Conservation (phyloP, 2,113 vertebrate genomes). For the Rhombomys opimus region DNA sequence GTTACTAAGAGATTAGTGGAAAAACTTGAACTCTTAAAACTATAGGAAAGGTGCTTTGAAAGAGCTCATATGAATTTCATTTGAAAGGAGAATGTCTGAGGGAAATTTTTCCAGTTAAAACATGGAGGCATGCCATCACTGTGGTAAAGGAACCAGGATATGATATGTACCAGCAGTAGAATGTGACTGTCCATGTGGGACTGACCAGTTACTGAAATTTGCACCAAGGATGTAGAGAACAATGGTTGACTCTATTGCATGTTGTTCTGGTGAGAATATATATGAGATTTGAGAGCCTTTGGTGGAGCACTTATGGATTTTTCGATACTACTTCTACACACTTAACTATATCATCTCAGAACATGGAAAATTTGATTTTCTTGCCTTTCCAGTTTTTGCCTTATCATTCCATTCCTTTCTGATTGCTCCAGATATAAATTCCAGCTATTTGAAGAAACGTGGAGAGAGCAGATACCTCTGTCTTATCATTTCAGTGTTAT, state of each 20-base stretch:
- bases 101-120: not conserved
- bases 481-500: not conserved
- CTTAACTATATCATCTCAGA: not conserved
- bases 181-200: not conserved
- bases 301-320: not conserved
- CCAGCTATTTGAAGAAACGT: not conserved
- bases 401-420: not conserved
- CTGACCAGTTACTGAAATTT: not conserved
- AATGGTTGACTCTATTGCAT: not conserved
- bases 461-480: not conserved
- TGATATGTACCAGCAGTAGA: no score
- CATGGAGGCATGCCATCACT: not conserved
- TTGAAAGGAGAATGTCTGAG: not conserved
- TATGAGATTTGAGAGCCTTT: not conserved
- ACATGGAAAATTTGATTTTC: not conserved
- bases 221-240: not conserved
- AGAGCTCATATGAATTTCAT: not conserved
- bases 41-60: not conserved
- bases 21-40: not conserved
- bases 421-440: not conserved
- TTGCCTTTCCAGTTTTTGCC: not conserved
- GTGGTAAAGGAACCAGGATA: not conserved
- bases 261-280: not conserved
- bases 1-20: not conserved
- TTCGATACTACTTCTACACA: not conserved